Percentiles rank a stretch among this genome's conserved stretches.
These are phyloP conservation scores for Amphiprion ocellaris DNA, from an alignment of 2,113 vertebrate species.

Conservation along the genomic window DNA sequence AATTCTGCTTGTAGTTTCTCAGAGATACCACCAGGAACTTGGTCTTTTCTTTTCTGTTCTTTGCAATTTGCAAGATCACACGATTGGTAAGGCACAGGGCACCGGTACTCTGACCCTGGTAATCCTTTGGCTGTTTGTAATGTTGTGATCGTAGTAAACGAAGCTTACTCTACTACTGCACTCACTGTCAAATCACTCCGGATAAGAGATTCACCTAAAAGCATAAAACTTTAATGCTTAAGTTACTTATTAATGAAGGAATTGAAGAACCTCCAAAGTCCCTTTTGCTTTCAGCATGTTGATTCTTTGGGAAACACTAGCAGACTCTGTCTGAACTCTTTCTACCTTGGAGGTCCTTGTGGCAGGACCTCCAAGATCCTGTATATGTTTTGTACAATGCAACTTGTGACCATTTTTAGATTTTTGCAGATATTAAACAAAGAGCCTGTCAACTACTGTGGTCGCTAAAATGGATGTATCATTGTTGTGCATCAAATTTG, in stretches of 20 bases:
- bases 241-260: conserved; percentile 65
- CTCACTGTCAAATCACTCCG: conserved; percentile 48
- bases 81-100: conserved; percentile 13
- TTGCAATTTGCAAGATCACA: background rate
- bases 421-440: no score
- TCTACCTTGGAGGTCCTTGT: background rate
- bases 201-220: conserved; percentile 45
- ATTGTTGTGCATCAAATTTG: background rate
- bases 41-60: background rate
- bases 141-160: conserved; percentile 59
- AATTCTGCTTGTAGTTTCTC: conserved; percentile 20
- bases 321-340: conserved; percentile 2
- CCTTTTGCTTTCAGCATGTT: conserved; percentile 33
- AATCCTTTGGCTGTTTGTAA: conserved; percentile 41
- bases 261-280: conserved; percentile 51
- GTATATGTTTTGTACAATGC: background rate
- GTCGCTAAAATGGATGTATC: background rate
- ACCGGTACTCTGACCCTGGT: conserved; percentile 26
- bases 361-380: background rate
- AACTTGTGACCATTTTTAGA: background rate
- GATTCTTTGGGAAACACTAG: conserved; percentile 18
- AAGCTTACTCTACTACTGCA: conserved; percentile 32
- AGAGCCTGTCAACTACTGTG: no score
- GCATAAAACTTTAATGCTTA: conserved; percentile 55
- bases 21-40: background rate